Conservation (phyloP, 2,797 vertebrate genomes). For the Nannoperca australis region DNA sequence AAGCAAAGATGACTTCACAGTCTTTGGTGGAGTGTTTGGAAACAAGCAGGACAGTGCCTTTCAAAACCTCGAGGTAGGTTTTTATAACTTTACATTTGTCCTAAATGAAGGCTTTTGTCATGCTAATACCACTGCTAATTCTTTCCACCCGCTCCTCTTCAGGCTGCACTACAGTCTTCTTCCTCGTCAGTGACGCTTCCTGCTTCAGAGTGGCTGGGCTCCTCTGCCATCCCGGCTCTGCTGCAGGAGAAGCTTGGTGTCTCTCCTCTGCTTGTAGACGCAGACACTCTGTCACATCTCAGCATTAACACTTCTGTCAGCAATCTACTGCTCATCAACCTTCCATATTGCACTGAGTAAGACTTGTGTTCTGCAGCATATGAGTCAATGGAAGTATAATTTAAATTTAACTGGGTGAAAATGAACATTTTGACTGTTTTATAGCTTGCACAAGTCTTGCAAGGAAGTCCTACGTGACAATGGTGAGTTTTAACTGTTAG, state of each 20-base stretch:
- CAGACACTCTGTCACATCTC: slow-evolving; percentile 85
- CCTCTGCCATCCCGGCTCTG: slow-evolving; percentile 81
- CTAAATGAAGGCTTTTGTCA: neutral
- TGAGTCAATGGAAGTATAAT: neutral
- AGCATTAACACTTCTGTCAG: slow-evolving; percentile 84
- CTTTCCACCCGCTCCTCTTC: neutral
- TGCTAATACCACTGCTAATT: neutral
- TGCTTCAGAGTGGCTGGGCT: slow-evolving; percentile 86
- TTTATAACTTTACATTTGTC: neutral
- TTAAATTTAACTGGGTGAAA: neutral
- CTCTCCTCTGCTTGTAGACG: slow-evolving; percentile 85
- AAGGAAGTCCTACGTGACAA: slow-evolving; percentile 87
- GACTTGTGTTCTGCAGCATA: neutral
- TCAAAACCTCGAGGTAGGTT: slow-evolving; percentile 86
- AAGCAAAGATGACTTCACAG: slow-evolving; percentile 92
- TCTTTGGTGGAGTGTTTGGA: slow-evolving; percentile 90
- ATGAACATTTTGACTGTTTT: slow-evolving; percentile 18
- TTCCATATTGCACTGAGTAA: slow-evolving; percentile 88
- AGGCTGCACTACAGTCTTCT: slow-evolving; percentile 87
- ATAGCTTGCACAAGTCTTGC: slow-evolving; percentile 81
- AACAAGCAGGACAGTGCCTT: slow-evolving; percentile 90
- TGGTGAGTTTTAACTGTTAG: slow-evolving; percentile 79
- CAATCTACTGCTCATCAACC: slow-evolving; percentile 86
- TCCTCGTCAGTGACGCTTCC: slow-evolving; percentile 87
- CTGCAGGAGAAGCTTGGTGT: slow-evolving; percentile 87